Evolutionary conservation across 2,113 vertebrate genomes (phyloP), one percentile per base, ranked within the genome.

Genomic region (Phoxinus phoxinus): DNA sequence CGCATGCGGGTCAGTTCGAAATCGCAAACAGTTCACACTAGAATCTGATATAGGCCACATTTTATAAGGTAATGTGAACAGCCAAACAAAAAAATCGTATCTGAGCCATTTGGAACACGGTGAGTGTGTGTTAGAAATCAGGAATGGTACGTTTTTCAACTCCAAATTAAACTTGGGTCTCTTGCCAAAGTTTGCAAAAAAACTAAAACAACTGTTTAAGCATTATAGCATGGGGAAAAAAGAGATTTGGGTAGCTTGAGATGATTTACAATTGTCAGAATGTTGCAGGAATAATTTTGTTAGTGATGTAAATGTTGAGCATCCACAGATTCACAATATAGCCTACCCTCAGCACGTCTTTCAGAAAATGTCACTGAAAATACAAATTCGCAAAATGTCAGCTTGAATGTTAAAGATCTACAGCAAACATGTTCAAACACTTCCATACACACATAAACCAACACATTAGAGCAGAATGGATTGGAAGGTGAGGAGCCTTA

Each of bases 321-420:
- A n/a, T 30, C 44, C 48, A 13, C 21, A 35, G 21, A 77, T n/a
- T 77, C 61, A 69, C 32, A 83, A 41, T 58, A 74, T 23, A 4
- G n/a, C n/a, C n/a, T 61, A 67, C 9, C 59, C 67, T 23, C 30
- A 21, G 27, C 37, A 84, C 13, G 3, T 59, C 77, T 61, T 69
- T 78, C 19, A 76, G 48, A n/a, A 80, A 86, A 79, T 87, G 56
- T 74, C 76, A 74, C n/a, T 30, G 61, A 32, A 87, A 84, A 65
- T 80, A 61, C 59, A 84, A 73, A 37, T 35, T 48, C 12, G 19
- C 30, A 25, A 81, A 72, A 81, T 81, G 78, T 81, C 77, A 73
- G 19, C 37, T 74, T 81, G 75, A 85, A 85, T 85, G 84, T 79
- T 46, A 85, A 85, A 56, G 74, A 85, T 67, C 25, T 12, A 77